phyloP scores from a whole-genome alignment of 2,797 vertebrate genomes.

The Ibycter americanus region DNA sequence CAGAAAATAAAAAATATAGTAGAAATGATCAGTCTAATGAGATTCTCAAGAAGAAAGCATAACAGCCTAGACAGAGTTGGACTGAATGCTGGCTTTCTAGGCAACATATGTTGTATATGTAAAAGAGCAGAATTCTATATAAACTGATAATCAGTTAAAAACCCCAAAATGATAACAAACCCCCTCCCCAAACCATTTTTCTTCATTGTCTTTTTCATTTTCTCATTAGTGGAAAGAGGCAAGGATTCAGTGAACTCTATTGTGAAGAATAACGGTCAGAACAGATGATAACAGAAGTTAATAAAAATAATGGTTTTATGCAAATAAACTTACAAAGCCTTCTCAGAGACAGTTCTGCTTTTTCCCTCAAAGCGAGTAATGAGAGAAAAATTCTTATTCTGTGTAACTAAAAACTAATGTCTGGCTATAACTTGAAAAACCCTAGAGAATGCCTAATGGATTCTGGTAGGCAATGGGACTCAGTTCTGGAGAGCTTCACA shows the following conservation, averaged over 20 bases:
- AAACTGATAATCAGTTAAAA: background rate
- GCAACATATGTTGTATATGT: fast-evolving
- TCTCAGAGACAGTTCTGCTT: no score
- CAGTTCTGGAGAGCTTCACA: background rate
- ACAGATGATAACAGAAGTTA: background rate
- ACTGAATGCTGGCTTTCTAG: background rate
- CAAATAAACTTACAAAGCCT: background rate
- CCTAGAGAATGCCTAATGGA: background rate
- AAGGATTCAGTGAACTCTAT: background rate
- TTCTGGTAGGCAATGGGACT: background rate
- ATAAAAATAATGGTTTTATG: background rate
- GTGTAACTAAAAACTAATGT: background rate
- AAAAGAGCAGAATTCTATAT: background rate
- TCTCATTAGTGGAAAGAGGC: background rate
- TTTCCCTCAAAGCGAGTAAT: background rate
- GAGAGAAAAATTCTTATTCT: background rate
- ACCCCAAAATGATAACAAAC: background rate
- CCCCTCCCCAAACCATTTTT: background rate
- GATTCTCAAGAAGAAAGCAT: background rate
- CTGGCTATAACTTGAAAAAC: background rate
- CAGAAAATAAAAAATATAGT: background rate
- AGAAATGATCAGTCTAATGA: background rate
- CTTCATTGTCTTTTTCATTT: background rate
- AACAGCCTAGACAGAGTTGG: background rate
- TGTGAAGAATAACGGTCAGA: background rate